Evolutionary conservation across 2,797 vertebrate genomes (phyloP).

Genomic region (Microcaecilia unicolor): DNA sequence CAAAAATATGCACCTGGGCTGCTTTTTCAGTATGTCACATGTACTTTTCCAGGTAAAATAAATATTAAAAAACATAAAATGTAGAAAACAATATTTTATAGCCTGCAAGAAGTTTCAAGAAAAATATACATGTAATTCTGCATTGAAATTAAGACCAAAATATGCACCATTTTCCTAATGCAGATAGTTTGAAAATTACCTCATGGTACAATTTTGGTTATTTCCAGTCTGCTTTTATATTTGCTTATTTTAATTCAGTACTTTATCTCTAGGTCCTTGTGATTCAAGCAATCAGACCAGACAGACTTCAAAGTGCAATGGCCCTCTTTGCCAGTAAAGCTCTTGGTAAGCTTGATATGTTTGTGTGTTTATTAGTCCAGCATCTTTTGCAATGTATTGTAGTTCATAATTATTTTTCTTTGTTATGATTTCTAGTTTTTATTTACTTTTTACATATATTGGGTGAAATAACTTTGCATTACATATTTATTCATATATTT

Average conservation of each 20-base stretch:
- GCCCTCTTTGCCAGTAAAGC: slow-evolving; percentile 73
- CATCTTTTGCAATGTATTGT: not conserved
- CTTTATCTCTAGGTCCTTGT: slow-evolving; percentile 69
- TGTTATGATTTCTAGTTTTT: not conserved
- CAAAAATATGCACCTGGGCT: no score
- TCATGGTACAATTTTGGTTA: not conserved
- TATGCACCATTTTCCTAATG: no score
- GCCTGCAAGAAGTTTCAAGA: no score
- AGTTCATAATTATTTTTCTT: not conserved
- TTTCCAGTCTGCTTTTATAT: not conserved
- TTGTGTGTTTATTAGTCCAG: no score
- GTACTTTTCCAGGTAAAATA: no score
- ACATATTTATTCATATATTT: no score
- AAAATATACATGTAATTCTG: no score
- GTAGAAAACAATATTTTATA: no score
- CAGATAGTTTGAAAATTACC: no score
- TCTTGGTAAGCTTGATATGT: slow-evolving; percentile 64
- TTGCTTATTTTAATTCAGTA: not conserved
- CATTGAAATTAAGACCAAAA: no score
- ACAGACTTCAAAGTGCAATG: slow-evolving; percentile 87
- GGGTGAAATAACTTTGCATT: not conserved
- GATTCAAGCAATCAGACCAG: slow-evolving; percentile 82
- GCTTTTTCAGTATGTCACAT: no score
- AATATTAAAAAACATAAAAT: no score
- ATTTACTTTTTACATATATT: not conserved